Percentiles rank a stretch among this genome's conserved stretches.
Conservation (phyloP, 2,113 vertebrate species). For the Hydrochoerus hydrochaeris region DNA sequence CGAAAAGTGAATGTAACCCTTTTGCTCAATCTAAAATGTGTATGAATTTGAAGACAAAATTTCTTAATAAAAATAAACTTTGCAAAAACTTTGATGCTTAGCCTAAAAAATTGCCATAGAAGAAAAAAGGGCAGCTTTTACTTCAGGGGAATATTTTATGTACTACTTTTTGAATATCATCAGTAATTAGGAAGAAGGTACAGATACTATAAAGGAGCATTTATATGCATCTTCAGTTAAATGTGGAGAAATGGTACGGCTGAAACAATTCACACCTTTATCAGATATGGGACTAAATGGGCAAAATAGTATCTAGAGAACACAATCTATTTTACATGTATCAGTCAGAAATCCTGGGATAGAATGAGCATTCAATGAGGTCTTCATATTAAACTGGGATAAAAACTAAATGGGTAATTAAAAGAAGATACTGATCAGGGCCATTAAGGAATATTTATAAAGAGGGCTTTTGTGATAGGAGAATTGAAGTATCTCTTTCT, state of each 20-base stretch:
- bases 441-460: constrained; percentile 27
- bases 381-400: constrained; percentile 23
- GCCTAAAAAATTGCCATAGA: background rate
- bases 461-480: constrained; percentile 28
- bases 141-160: background rate
- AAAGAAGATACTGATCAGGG: constrained; percentile 50
- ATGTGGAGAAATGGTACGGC: background rate
- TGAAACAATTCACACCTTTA: constrained; percentile 29
- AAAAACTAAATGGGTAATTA: constrained; percentile 64
- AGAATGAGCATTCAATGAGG: constrained; percentile 1
- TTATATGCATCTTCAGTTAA: constrained; percentile 15
- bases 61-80: constrained; percentile 22
- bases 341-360: background rate
- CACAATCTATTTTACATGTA: constrained; percentile 7
- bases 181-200: background rate
- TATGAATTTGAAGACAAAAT: constrained; percentile 1
- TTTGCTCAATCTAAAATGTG: background rate
- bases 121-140: background rate
- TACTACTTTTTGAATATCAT: background rate
- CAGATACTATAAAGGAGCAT: background rate
- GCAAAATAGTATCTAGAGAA: constrained; percentile 45
- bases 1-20: background rate
- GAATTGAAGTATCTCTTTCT: constrained; percentile 29
- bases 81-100: background rate
- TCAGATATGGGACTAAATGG: background rate